Conservation (phyloP, 2,888 invertebrate species). For the Drosophila nigricruria region DNA sequence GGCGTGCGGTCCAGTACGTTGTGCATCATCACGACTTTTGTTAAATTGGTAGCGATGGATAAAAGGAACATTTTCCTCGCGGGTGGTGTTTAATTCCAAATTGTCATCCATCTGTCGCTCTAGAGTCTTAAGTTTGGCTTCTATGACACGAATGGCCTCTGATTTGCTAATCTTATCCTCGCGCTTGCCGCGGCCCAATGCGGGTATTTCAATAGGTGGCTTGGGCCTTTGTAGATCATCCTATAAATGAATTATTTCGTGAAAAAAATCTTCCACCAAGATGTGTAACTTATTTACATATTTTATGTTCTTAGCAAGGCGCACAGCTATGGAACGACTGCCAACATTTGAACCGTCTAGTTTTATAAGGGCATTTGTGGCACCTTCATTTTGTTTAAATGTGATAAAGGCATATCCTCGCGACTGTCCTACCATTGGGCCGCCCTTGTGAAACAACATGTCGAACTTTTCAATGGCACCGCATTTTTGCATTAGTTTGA, state of each 20-base stretch:
- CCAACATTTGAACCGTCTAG: conserved; percentile 92
- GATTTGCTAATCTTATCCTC: conserved; percentile 90
- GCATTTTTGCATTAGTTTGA: conserved; percentile 98
- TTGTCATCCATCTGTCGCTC: conserved; percentile 90
- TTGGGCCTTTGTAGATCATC: conserved; percentile 92
- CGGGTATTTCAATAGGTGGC: conserved; percentile 91
- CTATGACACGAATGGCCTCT: conserved; percentile 94
- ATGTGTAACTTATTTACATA: conserved; percentile 86
- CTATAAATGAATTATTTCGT: conserved; percentile 83
- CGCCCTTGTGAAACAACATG: conserved; percentile 96
- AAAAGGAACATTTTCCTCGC: conserved; percentile 87
- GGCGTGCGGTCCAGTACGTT: conserved; percentile 57
- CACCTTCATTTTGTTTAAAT: conserved; percentile 88
- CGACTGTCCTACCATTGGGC: conserved; percentile 94
- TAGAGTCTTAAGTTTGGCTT: conserved; percentile 93
- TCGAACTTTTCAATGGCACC: conserved; percentile 98
- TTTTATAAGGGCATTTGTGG: conserved; percentile 89
- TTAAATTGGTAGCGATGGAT: conserved; percentile 89
- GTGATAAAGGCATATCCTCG: conserved; percentile 97
- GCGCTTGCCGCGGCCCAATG: conserved; percentile 88
- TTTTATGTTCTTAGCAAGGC: conserved; percentile 91
- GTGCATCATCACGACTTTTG: conserved; percentile 78
- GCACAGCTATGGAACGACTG: conserved; percentile 91
- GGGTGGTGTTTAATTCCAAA: conserved; percentile 89
- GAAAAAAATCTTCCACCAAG: background rate